Conservation (phyloP, 2,888 invertebrate genomes). For the Ornithoptera alexandrae region DNA sequence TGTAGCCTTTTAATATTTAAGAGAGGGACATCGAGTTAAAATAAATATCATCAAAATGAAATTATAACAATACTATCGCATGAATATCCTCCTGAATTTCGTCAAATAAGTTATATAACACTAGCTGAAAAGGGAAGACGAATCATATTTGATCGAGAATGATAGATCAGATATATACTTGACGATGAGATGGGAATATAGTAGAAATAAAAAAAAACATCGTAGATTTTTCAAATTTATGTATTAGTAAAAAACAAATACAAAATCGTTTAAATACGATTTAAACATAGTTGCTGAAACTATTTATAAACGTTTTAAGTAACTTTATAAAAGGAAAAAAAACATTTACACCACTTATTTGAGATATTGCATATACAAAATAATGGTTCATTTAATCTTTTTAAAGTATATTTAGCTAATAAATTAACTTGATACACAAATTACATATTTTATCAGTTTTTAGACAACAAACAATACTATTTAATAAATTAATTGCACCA, state of each 20-base stretch:
- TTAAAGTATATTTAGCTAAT: background rate
- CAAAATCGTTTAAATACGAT: slow-evolving; percentile 7
- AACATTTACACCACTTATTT: background rate
- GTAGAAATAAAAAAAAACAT: slow-evolving; percentile 4
- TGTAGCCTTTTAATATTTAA: no score
- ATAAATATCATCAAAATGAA: no score
- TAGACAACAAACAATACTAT: background rate
- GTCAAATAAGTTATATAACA: no score
- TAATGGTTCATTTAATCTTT: background rate
- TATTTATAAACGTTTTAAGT: background rate
- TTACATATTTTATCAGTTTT: background rate
- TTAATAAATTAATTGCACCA: background rate
- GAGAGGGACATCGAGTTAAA: no score
- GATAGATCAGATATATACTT: no score
- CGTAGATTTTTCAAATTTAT: background rate
- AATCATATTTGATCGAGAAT: no score
- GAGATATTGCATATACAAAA: background rate
- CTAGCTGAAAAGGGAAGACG: no score
- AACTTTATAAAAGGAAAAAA: background rate
- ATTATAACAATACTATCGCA: no score
- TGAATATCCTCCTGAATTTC: no score
- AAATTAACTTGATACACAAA: background rate
- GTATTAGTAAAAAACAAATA: slow-evolving; percentile 25
- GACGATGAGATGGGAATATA: background rate
- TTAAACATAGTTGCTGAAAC: background rate